These are phyloP conservation scores for Drosophila chauvacae DNA, from an alignment of 1,140 invertebrate genomes.

Conservation along the genomic window DNA sequence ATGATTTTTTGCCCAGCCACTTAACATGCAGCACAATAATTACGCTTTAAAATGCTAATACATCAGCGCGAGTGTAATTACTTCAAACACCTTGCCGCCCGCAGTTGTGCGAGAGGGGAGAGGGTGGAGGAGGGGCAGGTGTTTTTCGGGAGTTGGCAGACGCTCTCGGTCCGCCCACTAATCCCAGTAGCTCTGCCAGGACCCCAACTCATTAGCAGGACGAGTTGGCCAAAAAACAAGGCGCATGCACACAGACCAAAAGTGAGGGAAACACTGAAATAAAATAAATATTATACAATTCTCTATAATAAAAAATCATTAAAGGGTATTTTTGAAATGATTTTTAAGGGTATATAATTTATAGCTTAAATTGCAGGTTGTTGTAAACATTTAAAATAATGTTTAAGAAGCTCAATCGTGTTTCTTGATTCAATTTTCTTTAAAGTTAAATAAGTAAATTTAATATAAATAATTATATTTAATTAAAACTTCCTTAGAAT, in stretches of 20 bases:
- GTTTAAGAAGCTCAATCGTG: neutral
- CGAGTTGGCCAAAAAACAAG: slow-evolving; percentile 39
- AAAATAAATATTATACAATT: neutral
- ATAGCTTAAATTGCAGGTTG: rapidly evolving
- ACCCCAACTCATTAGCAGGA: slow-evolving; percentile 69
- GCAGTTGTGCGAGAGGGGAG: neutral
- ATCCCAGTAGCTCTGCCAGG: slow-evolving; percentile 40
- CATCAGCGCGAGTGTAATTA: slow-evolving; percentile 76
- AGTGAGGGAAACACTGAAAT: slow-evolving; percentile 12
- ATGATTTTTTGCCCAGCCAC: slow-evolving; percentile 36
- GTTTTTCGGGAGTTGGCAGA: slow-evolving; percentile 17
- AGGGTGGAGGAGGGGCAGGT: slow-evolving; percentile 12
- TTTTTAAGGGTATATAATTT: neutral
- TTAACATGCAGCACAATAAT: slow-evolving; percentile 62
- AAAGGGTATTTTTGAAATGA: rapidly evolving
- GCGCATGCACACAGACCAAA: slow-evolving; percentile 23
- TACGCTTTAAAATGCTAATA: slow-evolving; percentile 77
- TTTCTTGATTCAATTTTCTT: neutral
- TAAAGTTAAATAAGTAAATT: neutral
- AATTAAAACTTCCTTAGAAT: no score
- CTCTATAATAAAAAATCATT: neutral
- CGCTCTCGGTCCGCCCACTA: slow-evolving; percentile 22
- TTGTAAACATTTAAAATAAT: neutral
- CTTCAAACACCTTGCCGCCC: slow-evolving; percentile 72
- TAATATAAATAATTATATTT: neutral